Conservation (phyloP, 1,140 invertebrate genomes). For the Drosophila kanapiae region DNA sequence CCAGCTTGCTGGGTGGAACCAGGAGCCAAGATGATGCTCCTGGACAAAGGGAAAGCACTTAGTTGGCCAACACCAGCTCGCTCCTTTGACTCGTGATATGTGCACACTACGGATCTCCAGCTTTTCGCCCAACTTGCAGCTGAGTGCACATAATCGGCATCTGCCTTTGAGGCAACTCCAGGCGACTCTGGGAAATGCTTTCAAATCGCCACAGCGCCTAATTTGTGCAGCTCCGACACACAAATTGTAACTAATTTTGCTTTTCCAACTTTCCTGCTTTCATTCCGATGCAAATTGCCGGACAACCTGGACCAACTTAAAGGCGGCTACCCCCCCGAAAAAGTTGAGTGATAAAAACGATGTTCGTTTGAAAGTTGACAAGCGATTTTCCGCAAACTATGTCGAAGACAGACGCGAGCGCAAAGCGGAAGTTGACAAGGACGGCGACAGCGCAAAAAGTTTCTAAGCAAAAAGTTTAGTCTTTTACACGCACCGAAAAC, state of each 20-base stretch:
- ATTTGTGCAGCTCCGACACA: conserved; percentile 40
- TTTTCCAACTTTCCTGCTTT: conserved; percentile 28
- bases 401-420: conserved; percentile 32
- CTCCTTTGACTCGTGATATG: conserved; percentile 38
- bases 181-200: conserved; percentile 29
- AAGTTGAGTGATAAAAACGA: conserved; percentile 21
- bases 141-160: conserved; percentile 55
- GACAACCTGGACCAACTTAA: conserved; percentile 38
- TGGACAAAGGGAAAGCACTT: conserved; percentile 33
- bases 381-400: conserved; percentile 48
- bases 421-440: conserved; percentile 27
- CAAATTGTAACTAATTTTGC: conserved; percentile 53
- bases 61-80: conserved; percentile 39
- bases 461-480: conserved; percentile 44
- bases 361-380: conserved; percentile 41
- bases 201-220: conserved; percentile 46
- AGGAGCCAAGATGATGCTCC: conserved; percentile 15
- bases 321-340: conserved; percentile 3
- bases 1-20: neutral
- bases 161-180: conserved; percentile 30
- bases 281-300: conserved; percentile 56
- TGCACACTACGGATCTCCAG: conserved; percentile 3
- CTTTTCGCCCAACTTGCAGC: conserved; percentile 19
- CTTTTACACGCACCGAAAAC: conserved; percentile 9
- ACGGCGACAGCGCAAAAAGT: conserved; percentile 30